phyloP scores from a whole-genome alignment of 2,113 vertebrate species.

The Caracal caracal region DNA sequence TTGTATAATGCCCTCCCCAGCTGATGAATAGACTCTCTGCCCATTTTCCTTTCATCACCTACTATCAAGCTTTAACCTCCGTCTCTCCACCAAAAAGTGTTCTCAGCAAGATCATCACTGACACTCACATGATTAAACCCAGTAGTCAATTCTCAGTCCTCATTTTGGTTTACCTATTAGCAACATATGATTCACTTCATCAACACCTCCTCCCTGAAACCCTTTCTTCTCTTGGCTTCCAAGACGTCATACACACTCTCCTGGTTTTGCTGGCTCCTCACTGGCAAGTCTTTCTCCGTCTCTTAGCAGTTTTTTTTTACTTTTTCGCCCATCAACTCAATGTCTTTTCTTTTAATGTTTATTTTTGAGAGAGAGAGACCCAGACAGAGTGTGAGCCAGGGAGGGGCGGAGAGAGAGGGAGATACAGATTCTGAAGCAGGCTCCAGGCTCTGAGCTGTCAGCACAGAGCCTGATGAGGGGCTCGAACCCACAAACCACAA shows the following conservation, averaged over 20 bases:
- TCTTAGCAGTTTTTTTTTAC: not conserved
- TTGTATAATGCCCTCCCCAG: not conserved
- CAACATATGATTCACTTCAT: not conserved
- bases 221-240: not conserved
- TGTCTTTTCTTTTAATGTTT: not conserved
- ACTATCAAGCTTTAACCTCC: not conserved
- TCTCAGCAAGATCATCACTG: not conserved
- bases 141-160: not conserved
- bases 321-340: not conserved
- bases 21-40: fast-evolving
- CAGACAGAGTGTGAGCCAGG: too few relatives aligned
- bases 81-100: not conserved
- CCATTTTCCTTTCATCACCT: not conserved
- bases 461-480: too few relatives aligned
- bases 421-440: too few relatives aligned
- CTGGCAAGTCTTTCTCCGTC: not conserved
- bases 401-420: too few relatives aligned
- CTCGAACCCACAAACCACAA: too few relatives aligned
- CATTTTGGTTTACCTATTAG: not conserved
- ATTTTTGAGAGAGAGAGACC: too few relatives aligned
- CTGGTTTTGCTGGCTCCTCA: not conserved
- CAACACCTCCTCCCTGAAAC: not conserved
- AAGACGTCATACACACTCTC: not conserved
- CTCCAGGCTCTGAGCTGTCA: too few relatives aligned
- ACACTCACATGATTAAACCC: not conserved